Evolutionary conservation across 2,888 invertebrate genomes (phyloP).

Genomic region (Ectobius pallidus): DNA sequence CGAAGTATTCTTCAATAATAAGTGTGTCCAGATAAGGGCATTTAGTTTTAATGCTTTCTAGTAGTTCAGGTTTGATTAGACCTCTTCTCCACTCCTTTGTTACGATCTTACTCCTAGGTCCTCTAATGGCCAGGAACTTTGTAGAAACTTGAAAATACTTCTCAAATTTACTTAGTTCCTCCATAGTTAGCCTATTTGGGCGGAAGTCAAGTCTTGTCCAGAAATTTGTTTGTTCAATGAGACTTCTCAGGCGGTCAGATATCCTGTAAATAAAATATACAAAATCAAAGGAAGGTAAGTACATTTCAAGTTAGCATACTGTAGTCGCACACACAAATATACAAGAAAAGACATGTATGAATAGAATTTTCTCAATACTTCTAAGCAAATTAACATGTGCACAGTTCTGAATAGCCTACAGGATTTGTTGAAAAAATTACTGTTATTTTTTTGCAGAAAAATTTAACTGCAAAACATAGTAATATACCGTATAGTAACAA

Average conservation of each 20-base stretch:
- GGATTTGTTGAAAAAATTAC: too few relatives aligned
- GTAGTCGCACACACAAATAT: too few relatives aligned
- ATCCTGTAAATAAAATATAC: neutral
- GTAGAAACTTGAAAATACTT: constrained; percentile 2
- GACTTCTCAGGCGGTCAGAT: neutral
- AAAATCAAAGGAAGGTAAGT: neutral
- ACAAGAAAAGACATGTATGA: too few relatives aligned
- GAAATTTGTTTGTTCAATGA: neutral
- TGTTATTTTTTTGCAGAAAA: too few relatives aligned
- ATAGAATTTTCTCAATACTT: too few relatives aligned
- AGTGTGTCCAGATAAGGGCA: constrained; percentile 16
- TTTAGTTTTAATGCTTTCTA: neutral
- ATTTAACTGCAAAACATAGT: too few relatives aligned
- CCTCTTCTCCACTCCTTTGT: neutral
- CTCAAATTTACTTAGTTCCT: neutral
- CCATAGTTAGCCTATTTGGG: neutral
- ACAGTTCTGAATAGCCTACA: too few relatives aligned
- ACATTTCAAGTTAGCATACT: neutral
- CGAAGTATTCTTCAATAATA: constrained; percentile 3
- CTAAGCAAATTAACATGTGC: too few relatives aligned
- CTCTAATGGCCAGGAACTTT: neutral
- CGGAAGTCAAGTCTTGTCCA: constrained; percentile 8
- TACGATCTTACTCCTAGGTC: neutral
- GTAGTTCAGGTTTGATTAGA: neutral
- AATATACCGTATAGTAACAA: too few relatives aligned